These are phyloP conservation scores for Phylloscopus collybita DNA, from an alignment of 2,797 vertebrate genomes.

Conservation along the genomic window DNA sequence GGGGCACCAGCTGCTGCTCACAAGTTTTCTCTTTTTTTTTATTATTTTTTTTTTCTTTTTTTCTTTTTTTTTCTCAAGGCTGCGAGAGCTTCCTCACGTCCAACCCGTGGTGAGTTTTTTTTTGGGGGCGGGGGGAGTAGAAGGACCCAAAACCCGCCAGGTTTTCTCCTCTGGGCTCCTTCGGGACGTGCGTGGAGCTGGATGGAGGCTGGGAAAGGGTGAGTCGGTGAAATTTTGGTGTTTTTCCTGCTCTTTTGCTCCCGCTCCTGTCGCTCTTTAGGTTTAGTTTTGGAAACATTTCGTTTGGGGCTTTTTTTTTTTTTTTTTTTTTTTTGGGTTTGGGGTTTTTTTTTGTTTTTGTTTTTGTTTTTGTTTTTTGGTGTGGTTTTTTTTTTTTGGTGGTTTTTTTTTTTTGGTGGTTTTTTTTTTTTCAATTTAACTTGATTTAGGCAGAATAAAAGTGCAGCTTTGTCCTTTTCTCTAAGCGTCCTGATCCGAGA, in stretches of 20 bases:
- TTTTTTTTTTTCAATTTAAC: not conserved
- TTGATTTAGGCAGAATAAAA: not conserved
- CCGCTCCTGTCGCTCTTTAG: not conserved
- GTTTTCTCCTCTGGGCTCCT: not conserved
- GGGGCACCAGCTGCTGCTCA: not conserved
- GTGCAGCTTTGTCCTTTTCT: not conserved
- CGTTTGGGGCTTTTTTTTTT: accelerated
- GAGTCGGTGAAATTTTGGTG: not conserved
- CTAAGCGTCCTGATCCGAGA: accelerated
- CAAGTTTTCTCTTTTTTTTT: not conserved
- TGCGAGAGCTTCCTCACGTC: not conserved
- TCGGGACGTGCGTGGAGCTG: accelerated
- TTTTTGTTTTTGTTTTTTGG: too few relatives aligned
- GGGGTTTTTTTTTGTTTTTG: too few relatives aligned
- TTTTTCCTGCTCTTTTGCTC: not conserved
- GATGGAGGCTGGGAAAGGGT: not conserved
- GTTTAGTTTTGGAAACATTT: not conserved
- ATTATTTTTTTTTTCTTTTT: too few relatives aligned
- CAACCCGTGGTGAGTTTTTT: not conserved
- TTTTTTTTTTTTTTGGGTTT: accelerated
- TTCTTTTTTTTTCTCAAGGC: not conserved
- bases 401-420: too few relatives aligned
- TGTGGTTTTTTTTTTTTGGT: too few relatives aligned
- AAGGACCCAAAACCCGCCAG: not conserved
- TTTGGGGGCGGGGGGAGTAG: not conserved